Evolutionary conservation across 2,113 vertebrate species (phyloP).

Genomic region (Neodontobutis hainanensis): DNA sequence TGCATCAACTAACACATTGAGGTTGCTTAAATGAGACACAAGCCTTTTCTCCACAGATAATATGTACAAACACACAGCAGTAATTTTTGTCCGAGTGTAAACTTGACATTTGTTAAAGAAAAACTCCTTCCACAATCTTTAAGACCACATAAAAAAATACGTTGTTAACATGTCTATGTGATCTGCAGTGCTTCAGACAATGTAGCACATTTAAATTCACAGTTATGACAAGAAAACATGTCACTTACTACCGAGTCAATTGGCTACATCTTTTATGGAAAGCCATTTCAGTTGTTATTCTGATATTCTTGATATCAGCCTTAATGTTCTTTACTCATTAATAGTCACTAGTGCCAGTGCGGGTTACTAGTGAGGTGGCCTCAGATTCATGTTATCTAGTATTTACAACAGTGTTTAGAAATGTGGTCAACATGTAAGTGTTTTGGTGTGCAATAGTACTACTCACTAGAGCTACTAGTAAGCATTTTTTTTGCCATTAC

Average conservation of each 20-base stretch:
- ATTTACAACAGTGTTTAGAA: too few species aligned
- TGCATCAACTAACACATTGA: slow-evolving; percentile 13
- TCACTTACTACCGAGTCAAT: not conserved
- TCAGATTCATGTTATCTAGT: too few species aligned
- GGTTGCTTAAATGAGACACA: slow-evolving; percentile 5
- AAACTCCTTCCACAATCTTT: slow-evolving; percentile 10
- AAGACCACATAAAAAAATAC: not conserved
- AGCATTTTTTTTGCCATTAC: too few species aligned
- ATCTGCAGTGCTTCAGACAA: not conserved
- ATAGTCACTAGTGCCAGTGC: too few species aligned
- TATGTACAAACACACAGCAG: slow-evolving; percentile 8
- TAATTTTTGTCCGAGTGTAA: slow-evolving; percentile 2
- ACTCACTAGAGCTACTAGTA: too few species aligned
- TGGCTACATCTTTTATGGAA: too few species aligned
- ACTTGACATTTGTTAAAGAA: slow-evolving; percentile 1
- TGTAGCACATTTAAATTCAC: not conserved
- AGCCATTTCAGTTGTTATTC: too few species aligned
- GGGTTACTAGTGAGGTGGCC: too few species aligned
- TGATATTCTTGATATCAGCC: too few species aligned
- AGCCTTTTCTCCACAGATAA: slow-evolving; percentile 14
- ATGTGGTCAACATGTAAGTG: too few species aligned
- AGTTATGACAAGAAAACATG: not conserved
- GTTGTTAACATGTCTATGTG: slow-evolving; percentile 1
- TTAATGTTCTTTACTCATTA: too few species aligned
- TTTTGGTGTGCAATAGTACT: too few species aligned